Evolutionary conservation across 2,888 invertebrate genomes (phyloP).

Genomic region (Rhagonycha lutea): DNA sequence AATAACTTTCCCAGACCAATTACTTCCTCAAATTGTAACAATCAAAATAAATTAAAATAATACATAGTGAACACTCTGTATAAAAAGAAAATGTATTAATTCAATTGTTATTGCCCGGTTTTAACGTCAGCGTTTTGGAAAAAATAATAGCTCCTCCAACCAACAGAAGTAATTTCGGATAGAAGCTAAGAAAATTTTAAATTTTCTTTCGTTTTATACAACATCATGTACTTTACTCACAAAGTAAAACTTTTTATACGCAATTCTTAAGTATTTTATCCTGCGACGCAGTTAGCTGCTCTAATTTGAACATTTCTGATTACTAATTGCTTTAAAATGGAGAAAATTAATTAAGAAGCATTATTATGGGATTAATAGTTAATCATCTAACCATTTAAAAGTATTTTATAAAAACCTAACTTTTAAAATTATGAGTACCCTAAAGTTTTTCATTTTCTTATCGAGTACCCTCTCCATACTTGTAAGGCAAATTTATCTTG

Average conservation of each 20-base stretch:
- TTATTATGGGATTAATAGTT: neutral
- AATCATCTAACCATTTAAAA: neutral
- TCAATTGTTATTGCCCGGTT: neutral
- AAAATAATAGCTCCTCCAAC: neutral
- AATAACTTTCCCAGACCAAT: neutral
- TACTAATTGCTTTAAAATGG: neutral
- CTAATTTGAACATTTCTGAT: neutral
- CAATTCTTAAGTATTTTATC: neutral
- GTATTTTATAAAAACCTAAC: neutral
- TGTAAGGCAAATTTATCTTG: neutral
- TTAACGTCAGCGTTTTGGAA: neutral
- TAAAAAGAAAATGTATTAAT: neutral
- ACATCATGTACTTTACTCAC: neutral
- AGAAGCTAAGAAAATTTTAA: neutral
- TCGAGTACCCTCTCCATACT: neutral
- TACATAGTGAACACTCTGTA: neutral
- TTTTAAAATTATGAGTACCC: neutral
- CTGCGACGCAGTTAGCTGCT: neutral
- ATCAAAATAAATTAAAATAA: neutral
- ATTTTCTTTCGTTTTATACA: neutral
- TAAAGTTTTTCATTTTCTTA: neutral
- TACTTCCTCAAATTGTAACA: neutral
- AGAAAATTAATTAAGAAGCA: neutral
- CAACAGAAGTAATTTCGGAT: neutral
- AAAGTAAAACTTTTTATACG: neutral